Evolutionary conservation across 2,888 invertebrate genomes (phyloP).

Genomic region (Hipparchia semele): DNA sequence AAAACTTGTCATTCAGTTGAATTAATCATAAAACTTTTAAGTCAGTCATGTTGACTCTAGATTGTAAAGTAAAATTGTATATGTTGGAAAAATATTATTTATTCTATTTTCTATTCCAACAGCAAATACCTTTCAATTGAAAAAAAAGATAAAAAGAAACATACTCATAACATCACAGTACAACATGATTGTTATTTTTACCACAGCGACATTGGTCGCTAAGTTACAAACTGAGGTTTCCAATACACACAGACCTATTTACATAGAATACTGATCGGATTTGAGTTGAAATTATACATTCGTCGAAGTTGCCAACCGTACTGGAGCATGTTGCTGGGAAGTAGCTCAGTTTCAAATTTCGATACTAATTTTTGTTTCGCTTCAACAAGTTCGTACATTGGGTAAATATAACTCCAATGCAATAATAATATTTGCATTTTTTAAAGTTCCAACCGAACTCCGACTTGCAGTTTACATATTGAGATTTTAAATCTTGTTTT

Average conservation of each 20-base stretch:
- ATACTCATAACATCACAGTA: too few relatives aligned
- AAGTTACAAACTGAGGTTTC: conserved; percentile 47
- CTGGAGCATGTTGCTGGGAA: conserved; percentile 46
- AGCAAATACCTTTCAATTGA: too few relatives aligned
- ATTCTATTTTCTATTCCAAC: too few relatives aligned
- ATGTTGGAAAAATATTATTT: too few relatives aligned
- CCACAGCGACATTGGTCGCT: not conserved
- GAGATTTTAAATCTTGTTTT: conserved; percentile 16
- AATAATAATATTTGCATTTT: conserved; percentile 22
- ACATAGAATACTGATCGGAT: conserved; percentile 73
- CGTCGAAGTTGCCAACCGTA: conserved; percentile 64
- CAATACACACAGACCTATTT: conserved; percentile 69
- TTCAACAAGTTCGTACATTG: conserved; percentile 43
- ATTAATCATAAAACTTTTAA: too few relatives aligned
- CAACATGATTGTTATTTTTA: not conserved
- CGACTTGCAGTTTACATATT: conserved; percentile 17
- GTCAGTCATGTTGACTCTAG: too few relatives aligned
- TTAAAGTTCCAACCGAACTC: conserved; percentile 14
- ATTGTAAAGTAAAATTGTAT: too few relatives aligned
- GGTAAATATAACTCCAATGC: conserved; percentile 16
- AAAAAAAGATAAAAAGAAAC: too few relatives aligned
- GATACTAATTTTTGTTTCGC: conserved; percentile 45
- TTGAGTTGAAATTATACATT: conserved; percentile 74
- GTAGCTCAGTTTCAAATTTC: conserved; percentile 43
- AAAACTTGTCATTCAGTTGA: too few relatives aligned